A percentile compares a stretch with the other conserved stretches of the same genome.
Evolutionary conservation across 2,113 vertebrate genomes (phyloP).

Genomic region (Cyprinus carpio): DNA sequence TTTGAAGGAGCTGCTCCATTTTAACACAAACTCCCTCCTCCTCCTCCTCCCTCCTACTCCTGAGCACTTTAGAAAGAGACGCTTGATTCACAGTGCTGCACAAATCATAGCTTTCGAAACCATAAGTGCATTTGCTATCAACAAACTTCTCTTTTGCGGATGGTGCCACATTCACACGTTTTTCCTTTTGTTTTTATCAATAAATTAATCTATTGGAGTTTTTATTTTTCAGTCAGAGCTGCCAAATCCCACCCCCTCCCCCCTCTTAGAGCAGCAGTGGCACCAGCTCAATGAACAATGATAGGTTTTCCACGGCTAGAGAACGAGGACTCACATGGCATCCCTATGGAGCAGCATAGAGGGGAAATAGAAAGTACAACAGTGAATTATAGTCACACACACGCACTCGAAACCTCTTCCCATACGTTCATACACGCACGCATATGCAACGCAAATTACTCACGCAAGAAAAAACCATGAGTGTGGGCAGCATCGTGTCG

Average conservation of each 20-base stretch:
- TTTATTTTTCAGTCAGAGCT: constrained; percentile 30
- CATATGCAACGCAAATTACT: constrained; percentile 46
- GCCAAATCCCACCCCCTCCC: constrained; percentile 55
- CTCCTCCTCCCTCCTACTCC: constrained; percentile 38
- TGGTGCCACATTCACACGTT: constrained; percentile 60
- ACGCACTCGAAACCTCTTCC: constrained; percentile 43
- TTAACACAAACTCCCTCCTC: constrained; percentile 63
- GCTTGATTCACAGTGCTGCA: constrained; percentile 73
- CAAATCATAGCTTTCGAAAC: constrained; percentile 55
- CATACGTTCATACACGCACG: constrained; percentile 57
- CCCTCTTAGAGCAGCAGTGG: constrained; percentile 74
- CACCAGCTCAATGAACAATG: constrained; percentile 76
- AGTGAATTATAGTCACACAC: constrained; percentile 77
- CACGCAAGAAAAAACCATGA: constrained; percentile 32
- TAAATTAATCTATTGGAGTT: constrained; percentile 25
- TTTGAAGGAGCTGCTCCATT: constrained; percentile 71
- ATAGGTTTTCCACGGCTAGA: constrained; percentile 71
- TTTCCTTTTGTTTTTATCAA: constrained; percentile 6
- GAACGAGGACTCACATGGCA: constrained; percentile 89
- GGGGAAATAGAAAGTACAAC: constrained; percentile 87
- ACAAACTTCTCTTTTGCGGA: constrained; percentile 47
- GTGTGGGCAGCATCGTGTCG: constrained; percentile 46
- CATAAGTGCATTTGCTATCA: constrained; percentile 36
- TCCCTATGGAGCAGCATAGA: constrained; percentile 88
- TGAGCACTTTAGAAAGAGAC: constrained; percentile 62